Base-by-base conservation (phyloP, 2,797 vertebrate species). In the Graptemys geographica region DNA sequence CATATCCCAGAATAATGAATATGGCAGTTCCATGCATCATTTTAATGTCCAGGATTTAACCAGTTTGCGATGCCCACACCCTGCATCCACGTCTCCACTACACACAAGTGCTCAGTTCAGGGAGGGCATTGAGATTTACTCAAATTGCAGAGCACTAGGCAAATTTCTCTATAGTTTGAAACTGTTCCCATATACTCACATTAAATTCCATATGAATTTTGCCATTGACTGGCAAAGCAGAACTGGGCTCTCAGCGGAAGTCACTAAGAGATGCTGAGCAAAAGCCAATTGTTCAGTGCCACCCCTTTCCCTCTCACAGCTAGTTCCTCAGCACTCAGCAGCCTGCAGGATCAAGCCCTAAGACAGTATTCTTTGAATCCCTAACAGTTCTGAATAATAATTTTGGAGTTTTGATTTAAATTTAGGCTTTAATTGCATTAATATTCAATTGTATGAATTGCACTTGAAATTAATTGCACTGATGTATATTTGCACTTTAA, bases 401-500 rank as follows among this genome's bases (percentile, higher is more conserved):
- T 44, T 31, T 19, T 81, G 84, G 74, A 62, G 83, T 91, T 79
- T 2, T 85, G 3, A 47, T 53, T 57, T 79, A 62, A 78, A 15
- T 94, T 16, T 92, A 49, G 62, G 76, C 78, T 28, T 89, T 94
- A 83, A 28, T 28, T 55, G 8, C 89, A 81, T 27, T 84, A 27
- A n/a, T 95, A 47, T 92, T 91, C 44, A 92, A 83, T 87, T 83
- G 56, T 88, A 28, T 56, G 86, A 92, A 96, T 96, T 94, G 95
- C 92, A 94, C 95, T 97, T 97, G 80, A 56, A 96, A 92, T 49
- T 93, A 95, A 95, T 94, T 94, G 49, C 89, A 93, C 82, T 83
- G 69, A 37, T 41, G 8, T 41, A 74, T 52, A 87, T 83, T 76
- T 89, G 53, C 79, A 52, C 55, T 89, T 96, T 92, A 13, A 16